A percentile compares a stretch with the other conserved stretches of the same genome.
These are phyloP conservation scores for Oryzias celebensis DNA, from an alignment of 2,113 vertebrate genomes.

Conservation along the genomic window DNA sequence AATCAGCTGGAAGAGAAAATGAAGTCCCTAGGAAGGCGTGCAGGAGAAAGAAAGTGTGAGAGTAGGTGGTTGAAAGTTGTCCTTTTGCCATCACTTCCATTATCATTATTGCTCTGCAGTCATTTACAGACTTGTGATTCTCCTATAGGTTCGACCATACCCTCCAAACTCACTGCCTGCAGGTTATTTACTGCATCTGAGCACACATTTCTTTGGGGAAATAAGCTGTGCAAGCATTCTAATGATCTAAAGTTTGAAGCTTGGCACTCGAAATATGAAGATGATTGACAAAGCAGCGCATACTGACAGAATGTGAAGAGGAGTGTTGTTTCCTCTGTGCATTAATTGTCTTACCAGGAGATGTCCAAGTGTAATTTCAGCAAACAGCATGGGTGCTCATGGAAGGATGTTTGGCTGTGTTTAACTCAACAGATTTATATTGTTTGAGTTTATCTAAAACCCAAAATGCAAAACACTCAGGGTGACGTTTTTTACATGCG, in stretches of 20 bases:
- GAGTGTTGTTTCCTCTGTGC: not conserved
- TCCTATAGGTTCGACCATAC: constrained; percentile 41
- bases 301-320: not conserved
- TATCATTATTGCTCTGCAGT: constrained; percentile 69
- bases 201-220: not conserved
- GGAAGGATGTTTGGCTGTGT: not conserved
- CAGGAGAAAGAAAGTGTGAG: not conserved
- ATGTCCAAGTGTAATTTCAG: not conserved
- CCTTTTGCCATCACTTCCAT: constrained; percentile 70
- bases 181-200: constrained; percentile 12
- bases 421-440: not conserved
- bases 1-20: constrained; percentile 28
- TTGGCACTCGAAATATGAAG: not conserved
- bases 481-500: no score
- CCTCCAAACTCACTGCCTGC: constrained; percentile 32
- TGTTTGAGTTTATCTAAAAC: no score
- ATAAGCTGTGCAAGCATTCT: constrained; percentile 2
- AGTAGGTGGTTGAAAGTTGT: constrained; percentile 58
- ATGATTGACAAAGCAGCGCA: not conserved
- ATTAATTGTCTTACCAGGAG: not conserved
- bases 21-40: constrained; percentile 12
- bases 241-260: not conserved
- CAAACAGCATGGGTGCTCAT: not conserved
- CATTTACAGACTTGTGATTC: constrained; percentile 57
- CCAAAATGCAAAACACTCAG: no score